Evolutionary conservation across 1,140 invertebrate genomes (phyloP), one percentile per base, ranked within the genome.

Genomic region (Wiebesia pumilae): DNA sequence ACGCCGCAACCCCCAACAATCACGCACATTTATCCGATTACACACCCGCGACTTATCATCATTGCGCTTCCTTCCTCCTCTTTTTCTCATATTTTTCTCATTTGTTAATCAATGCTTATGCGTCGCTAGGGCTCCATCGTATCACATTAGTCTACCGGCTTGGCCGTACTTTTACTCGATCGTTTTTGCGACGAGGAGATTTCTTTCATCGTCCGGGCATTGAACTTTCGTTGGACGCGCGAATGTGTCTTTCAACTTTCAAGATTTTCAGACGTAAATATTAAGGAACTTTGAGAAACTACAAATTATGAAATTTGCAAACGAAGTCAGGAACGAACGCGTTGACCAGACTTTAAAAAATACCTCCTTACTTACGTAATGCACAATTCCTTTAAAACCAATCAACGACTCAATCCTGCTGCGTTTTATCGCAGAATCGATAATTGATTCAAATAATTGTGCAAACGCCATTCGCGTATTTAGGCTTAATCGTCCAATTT

Each of bases 1-100:
- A 40, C 84, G 84, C 79, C 84, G 84, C n/a, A 73, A 75, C 78
- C 84, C 67, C 84, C 84, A 33, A 75, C 79, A 81, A 81, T 58
- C 67, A 86, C 90, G 87, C 78, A 85, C 84, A 73, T 80, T 69
- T 7, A 24, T 27, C 35, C 73, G 83, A 84, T 84, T 84, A 84
- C 81, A 54, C 33, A 75, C 27, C 0, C 67, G 67, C 47, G 16
- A 10, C 43, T 38, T 27, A 27, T n/a, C 14, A 47, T 82, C 24
- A 3, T 30, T 24, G 12, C 78, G 0, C 19, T 6, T 43, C 16
- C 54, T 27, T 54, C n/a, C 38, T 38, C 14, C 19, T 33, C n/a
- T 35, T 33, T 35, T 33, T 62, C 24, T 21, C 19, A 12, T 62
- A 21, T 21, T 69, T 35, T 6, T 69, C 7, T 33, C 6, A 16